Base-by-base conservation (phyloP, 2,888 invertebrate species). In the Argyresthia albistria region DNA sequence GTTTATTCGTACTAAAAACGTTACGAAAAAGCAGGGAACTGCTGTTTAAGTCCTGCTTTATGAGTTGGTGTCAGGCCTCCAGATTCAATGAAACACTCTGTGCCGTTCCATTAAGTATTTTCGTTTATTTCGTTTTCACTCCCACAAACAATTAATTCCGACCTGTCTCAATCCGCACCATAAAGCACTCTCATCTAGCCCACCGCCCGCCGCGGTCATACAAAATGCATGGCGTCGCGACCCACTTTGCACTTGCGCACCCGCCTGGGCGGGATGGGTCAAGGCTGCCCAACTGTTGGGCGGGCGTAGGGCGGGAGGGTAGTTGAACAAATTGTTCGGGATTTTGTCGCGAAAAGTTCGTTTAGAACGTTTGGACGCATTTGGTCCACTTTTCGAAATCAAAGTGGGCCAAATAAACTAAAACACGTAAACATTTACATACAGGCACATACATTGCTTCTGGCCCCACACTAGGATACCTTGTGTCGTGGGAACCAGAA, bases 101-200 rank as follows among this genome's bases (percentile, higher is more conserved):
- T n/a, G n/a, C n/a, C n/a, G n/a, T n/a, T n/a, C n/a, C n/a, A n/a
- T n/a, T n/a, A n/a, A n/a, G n/a, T n/a, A n/a, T n/a, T n/a, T n/a
- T n/a, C n/a, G n/a, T n/a, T n/a, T n/a, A n/a, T n/a, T n/a, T n/a
- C n/a, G n/a, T n/a, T n/a, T 9, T 7, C n/a, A 12, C 8, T 6
- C 7, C 14, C 43, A n/a, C n/a, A 14, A 43, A 14, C 12, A 14
- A n/a, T 43, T n/a, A 6, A n/a, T n/a, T n/a, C 43, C n/a, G 8
- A 8, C 3, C n/a, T 43, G 49, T 48, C 51, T 45, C n/a, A n/a
- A n/a, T n/a, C n/a, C n/a, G n/a, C n/a, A n/a, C n/a, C n/a, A n/a
- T n/a, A 55, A 52, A 55, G 25, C 50, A 49, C 52, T 7, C 37
- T n/a, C 12, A 36, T 49, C 11, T 43, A 46, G 25, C 36, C 25